Evolutionary conservation across 1,140 invertebrate genomes (phyloP), one percentile per base, ranked within the genome.

Genomic region (Parapsyche elsis): DNA sequence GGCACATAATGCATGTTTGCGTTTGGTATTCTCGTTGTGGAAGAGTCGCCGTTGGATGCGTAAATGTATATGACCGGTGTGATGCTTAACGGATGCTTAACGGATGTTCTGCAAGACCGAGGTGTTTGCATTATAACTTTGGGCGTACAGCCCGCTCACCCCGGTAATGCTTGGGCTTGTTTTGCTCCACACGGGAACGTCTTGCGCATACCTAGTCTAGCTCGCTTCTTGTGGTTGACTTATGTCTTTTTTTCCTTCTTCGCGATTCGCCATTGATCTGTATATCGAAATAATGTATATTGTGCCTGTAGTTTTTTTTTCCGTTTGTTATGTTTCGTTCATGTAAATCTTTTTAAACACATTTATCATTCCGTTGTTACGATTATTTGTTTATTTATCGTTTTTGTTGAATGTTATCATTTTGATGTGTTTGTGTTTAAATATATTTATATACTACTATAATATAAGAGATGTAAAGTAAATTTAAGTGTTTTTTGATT

Each of bases 151-250:
- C 57, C 75, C 24, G 16, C 14, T 57, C 75, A 77, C 75, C 30
- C 30, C 23, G 53, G 38, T 38, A 38, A 44, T 38, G 57, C 59
- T 77, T 53, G 75, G 75, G 75, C 75, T 77, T 77, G 53, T 53
- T 38, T 53, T 77, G 75, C 46, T 77, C 44, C 75, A 77, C 75
- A 77, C 21, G 21, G 26, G n/a, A 64, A 12, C 75, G 59, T 77
- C 75, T 77, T 77, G 59, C 75, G 75, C 75, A 64, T 75, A 73
- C 64, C 75, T 77, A 77, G 75, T 64, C 57, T 77, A 77, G 75
- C 38, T 77, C 75, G 75, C 75, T 77, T 77, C 59, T 77, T 77
- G 59, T 77, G 75, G 75, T 77, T 77, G 57, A 67, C 59, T 77
- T 16, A 59, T 64, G 75, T 77, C 75, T 53, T 46, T 67, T 16